Conservation (phyloP, 2,797 vertebrate species). For the Garrulus glandarius region DNA sequence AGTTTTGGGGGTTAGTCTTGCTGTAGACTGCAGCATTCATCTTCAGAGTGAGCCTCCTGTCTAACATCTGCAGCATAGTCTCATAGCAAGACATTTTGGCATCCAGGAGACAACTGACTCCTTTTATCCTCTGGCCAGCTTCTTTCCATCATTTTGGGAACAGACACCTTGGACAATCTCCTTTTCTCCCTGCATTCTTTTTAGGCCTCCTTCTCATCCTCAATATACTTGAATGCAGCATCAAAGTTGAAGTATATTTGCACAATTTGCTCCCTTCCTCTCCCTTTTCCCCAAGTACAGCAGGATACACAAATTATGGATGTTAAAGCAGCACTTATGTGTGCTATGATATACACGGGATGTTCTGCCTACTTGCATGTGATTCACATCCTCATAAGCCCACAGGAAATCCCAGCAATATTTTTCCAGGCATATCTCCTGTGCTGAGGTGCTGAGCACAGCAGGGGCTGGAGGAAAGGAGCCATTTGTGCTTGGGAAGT, state of each 20-base stretch:
- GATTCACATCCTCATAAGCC: constrained; percentile 54
- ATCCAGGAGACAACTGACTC: background rate
- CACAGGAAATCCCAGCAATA: constrained; percentile 65
- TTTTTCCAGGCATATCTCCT: constrained; percentile 60
- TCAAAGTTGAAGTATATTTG: background rate
- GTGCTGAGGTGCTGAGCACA: constrained; percentile 42
- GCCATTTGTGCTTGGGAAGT: background rate
- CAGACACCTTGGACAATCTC: background rate
- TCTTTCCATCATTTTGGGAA: background rate
- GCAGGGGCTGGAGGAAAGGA: constrained; percentile 31
- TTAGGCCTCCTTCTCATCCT: background rate
- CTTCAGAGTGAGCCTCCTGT: background rate
- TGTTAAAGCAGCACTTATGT: constrained; percentile 3
- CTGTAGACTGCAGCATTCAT: background rate
- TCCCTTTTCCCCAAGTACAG: background rate
- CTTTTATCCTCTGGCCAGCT: background rate
- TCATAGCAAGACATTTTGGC: background rate
- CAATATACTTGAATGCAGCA: background rate
- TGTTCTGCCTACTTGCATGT: constrained; percentile 55
- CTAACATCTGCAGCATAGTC: background rate
- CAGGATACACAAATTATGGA: constrained; percentile 8
- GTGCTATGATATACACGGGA: background rate
- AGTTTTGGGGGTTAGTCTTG: background rate
- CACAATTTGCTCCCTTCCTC: background rate
- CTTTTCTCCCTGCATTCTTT: background rate